Percentiles rank a stretch among this genome's conserved stretches.
phyloP scores from a whole-genome alignment of 2,797 vertebrate genomes.

The Gouania willdenowi region DNA sequence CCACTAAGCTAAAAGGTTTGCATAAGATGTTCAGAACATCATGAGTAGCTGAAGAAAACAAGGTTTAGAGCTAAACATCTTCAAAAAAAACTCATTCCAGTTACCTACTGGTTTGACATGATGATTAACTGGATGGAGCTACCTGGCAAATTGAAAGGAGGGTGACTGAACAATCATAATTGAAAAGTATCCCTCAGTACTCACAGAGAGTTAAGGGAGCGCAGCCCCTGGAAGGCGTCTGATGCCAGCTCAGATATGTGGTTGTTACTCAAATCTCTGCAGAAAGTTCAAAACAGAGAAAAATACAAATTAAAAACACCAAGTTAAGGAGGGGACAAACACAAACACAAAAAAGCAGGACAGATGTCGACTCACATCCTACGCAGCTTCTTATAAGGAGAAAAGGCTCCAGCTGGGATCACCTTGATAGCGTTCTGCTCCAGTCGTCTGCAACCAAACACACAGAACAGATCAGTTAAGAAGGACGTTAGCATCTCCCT shows the following conservation, averaged over 20 bases:
- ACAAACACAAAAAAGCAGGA: slow-evolving; percentile 9
- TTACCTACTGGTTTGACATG: too few relatives aligned
- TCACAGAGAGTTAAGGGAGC: slow-evolving; percentile 95
- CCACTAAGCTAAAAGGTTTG: too few relatives aligned
- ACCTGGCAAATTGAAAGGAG: too few relatives aligned
- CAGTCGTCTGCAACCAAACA: slow-evolving; percentile 85
- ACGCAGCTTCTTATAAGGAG: slow-evolving; percentile 94
- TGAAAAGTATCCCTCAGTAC: slow-evolving; percentile 31
- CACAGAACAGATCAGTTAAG: slow-evolving; percentile 55
- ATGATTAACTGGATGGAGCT: too few relatives aligned
- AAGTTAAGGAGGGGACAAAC: neutral
- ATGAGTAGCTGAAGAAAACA: too few relatives aligned
- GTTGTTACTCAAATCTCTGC: slow-evolving; percentile 94
- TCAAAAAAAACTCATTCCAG: too few relatives aligned
- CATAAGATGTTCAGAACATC: too few relatives aligned
- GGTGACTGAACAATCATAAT: too few relatives aligned
- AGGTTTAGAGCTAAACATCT: too few relatives aligned
- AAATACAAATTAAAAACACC: slow-evolving; percentile 4
- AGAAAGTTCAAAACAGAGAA: slow-evolving; percentile 14
- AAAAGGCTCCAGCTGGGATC: slow-evolving; percentile 94
- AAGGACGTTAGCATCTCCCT: slow-evolving; percentile 43
- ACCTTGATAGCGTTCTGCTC: slow-evolving; percentile 98
- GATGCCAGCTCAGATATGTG: slow-evolving; percentile 95
- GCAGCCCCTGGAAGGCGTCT: slow-evolving; percentile 93
- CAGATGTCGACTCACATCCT: slow-evolving; percentile 89